phyloP scores from a whole-genome alignment of 2,113 vertebrate genomes.

The Carettochelys insculpta region DNA sequence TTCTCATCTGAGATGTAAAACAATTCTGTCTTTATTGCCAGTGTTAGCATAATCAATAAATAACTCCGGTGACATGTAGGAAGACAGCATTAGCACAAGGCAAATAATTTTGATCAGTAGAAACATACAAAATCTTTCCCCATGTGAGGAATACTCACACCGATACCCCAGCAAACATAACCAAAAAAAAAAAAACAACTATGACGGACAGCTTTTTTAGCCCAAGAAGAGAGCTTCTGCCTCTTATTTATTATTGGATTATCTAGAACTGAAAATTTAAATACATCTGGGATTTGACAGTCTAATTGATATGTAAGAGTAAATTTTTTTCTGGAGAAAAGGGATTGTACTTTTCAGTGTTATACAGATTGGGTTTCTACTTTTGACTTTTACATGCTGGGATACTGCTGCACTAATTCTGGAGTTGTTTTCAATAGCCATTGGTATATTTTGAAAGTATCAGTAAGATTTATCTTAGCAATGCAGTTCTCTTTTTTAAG shows the following conservation, averaged over 20 bases:
- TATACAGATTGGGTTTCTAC: neutral
- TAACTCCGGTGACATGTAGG: neutral
- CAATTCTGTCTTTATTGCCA: neutral
- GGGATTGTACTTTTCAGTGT: neutral
- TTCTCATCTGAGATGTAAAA: slow-evolving; percentile 12
- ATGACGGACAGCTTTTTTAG: neutral
- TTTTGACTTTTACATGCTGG: neutral
- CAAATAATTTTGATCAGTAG: neutral
- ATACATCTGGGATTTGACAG: neutral
- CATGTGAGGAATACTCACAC: neutral
- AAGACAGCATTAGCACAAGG: neutral
- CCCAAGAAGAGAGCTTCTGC: neutral
- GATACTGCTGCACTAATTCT: neutral
- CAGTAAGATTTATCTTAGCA: neutral
- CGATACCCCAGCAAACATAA: neutral
- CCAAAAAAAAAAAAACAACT: neutral
- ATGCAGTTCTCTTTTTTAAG: neutral
- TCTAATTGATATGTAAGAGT: neutral
- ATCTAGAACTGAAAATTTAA: neutral
- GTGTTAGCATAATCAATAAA: slow-evolving; percentile 40
- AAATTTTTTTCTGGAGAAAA: neutral
- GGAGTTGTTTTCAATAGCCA: neutral
- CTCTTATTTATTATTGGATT: neutral
- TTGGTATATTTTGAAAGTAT: neutral
- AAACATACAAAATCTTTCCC: neutral